Conservation (phyloP, 2,888 invertebrate species). For the Nyleta sp. region DNA sequence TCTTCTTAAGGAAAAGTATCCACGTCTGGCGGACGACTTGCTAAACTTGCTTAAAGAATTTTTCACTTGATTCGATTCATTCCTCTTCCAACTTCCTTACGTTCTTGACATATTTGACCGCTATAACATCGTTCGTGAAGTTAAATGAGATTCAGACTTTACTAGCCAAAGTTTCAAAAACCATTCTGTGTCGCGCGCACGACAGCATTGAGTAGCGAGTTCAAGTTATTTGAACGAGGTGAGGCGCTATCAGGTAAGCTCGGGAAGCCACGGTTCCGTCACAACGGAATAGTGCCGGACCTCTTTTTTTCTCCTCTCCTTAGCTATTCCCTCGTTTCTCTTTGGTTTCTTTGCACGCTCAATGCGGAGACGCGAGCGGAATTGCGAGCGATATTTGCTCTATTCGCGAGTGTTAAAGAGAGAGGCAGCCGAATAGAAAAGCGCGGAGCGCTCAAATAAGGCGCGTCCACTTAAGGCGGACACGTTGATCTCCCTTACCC, state of each 20-base stretch:
- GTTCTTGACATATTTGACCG: conserved; percentile 57
- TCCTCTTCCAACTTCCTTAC: conserved; percentile 46
- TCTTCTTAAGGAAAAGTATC: conserved; percentile 38
- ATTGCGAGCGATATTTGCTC: conserved; percentile 61
- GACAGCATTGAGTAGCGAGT: conserved; percentile 42
- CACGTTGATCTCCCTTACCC: conserved; percentile 42
- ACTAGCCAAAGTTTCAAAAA: conserved; percentile 49
- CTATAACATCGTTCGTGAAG: conserved; percentile 53
- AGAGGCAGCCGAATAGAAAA: conserved; percentile 24
- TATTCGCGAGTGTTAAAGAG: conserved; percentile 28
- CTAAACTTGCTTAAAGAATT: conserved; percentile 56
- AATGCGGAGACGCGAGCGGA: conserved; percentile 58
- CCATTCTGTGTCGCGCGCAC: conserved; percentile 37
- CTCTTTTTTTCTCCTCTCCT: conserved; percentile 41
- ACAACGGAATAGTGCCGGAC: conserved; percentile 37
- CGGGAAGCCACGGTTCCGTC: conserved; percentile 30
- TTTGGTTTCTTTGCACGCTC: conserved; percentile 68
- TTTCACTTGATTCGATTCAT: conserved; percentile 54
- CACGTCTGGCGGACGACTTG: conserved; percentile 37
- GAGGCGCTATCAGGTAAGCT: conserved; percentile 48
- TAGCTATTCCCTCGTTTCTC: conserved; percentile 35
- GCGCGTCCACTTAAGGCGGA: conserved; percentile 40
- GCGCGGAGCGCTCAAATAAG: conserved; percentile 30
- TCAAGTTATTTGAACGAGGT: conserved; percentile 34
- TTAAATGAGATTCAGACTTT: conserved; percentile 58